phyloP scores from a whole-genome alignment of 2,113 vertebrate species.

The Leptobrachium leishanense region DNA sequence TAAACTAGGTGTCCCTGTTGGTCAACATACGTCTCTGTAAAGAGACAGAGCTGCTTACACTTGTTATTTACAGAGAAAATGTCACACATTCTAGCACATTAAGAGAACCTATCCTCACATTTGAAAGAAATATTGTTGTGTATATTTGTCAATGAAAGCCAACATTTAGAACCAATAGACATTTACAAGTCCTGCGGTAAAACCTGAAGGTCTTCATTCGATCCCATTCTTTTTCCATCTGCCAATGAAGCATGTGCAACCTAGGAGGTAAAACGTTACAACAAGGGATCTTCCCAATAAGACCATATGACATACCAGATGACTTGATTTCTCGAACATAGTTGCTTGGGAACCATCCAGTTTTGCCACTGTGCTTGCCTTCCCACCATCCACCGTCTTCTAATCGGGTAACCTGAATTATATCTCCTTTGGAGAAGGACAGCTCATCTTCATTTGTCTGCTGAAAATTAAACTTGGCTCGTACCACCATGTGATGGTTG shows the following conservation, averaged over 20 bases:
- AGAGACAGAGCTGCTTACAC: too few relatives aligned
- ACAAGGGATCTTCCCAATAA: neutral
- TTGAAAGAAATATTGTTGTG: too few relatives aligned
- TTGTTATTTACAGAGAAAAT: too few relatives aligned
- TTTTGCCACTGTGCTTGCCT: constrained; percentile 83
- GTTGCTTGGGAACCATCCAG: constrained; percentile 98
- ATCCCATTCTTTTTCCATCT: too few relatives aligned
- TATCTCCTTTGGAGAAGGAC: constrained; percentile 89
- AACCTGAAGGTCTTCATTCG: too few relatives aligned
- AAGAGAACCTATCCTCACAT: too few relatives aligned
- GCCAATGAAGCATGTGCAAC: neutral
- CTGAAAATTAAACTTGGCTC: constrained; percentile 94
- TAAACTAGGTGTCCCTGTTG: too few relatives aligned
- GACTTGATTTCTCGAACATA: constrained; percentile 94
- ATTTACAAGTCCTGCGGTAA: too few relatives aligned
- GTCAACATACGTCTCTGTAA: too few relatives aligned
- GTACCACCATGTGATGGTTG: constrained; percentile 86
- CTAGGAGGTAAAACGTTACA: neutral
- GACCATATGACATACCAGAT: constrained; percentile 73
- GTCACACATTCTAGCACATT: too few relatives aligned
- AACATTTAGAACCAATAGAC: too few relatives aligned
- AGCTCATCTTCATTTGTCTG: constrained; percentile 98
- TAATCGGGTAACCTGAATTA: constrained; percentile 90
- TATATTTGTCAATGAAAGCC: too few relatives aligned
- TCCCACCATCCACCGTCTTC: constrained; percentile 99